Evolutionary conservation across 2,888 invertebrate species (phyloP), one percentile per base, ranked within the genome.

Genomic region (Polylopha cassiicola): DNA sequence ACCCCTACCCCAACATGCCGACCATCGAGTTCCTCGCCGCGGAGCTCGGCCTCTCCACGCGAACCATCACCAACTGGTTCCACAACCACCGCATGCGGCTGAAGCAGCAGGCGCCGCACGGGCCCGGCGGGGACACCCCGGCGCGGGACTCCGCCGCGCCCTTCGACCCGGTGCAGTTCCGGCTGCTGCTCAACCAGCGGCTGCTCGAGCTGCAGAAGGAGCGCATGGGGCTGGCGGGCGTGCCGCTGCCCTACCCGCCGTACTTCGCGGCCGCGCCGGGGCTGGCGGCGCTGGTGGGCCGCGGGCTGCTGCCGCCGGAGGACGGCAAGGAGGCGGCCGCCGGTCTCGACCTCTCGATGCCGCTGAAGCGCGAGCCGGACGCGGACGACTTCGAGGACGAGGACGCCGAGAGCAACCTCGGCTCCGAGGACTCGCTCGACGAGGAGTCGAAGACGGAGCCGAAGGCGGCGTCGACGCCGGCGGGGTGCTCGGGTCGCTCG

Each of bases 1-100:
- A 99, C 69, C 98, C 98, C 0, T 99, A 99, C 75, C 99, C 99
- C 0, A 97, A 96, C 73, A 94, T 97, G 63, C 94, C 95, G 13
- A 97, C 97, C 41, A 97, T 99, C 51, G 98, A 99, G 72, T 97
- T 97, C 66, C 88, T 99, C 42, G 97, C 98, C 16, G 90, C 91
- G 16, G 97, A 98, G 74, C 86, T 99, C 38, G 94, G 92, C 4
- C 87, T 99, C 22, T 95, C 97, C 3, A 93, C 97, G 32, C 89
- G 99, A 54, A 99, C 99, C 37, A 98, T 99, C 61, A 98, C 98
- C 45, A 99, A 99, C 80, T 99, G 99, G 99, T 99, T 99, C 88
- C 99, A 99, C 88, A 99, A 99, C 75, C 98, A 99, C 73, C 91
- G 99, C 58, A 99, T 99, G 97, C 90, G 99, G 47, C 89, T 97